Conservation (phyloP, 2,113 vertebrate species). For the Pygoscelis adeliae region DNA sequence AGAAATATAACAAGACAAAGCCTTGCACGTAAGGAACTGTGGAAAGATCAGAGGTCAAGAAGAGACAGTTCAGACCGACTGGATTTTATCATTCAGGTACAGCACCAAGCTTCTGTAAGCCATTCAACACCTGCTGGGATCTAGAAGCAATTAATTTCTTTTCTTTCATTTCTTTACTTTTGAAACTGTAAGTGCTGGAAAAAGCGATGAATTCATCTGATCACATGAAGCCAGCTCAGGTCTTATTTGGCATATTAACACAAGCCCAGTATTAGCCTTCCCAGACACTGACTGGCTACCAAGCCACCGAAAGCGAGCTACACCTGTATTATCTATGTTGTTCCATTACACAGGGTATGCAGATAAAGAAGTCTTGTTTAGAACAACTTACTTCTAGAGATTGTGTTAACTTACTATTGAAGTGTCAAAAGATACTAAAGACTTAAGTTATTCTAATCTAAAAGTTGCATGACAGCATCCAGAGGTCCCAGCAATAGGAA, state of each 20-base stretch:
- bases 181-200: background rate
- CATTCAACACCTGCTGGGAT: background rate
- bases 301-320: background rate
- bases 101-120: background rate
- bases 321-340: background rate
- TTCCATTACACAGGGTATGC: background rate
- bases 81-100: background rate
- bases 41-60: background rate
- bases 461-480: background rate
- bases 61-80: background rate
- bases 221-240: background rate
- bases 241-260: background rate
- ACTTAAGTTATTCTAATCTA: background rate
- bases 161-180: background rate
- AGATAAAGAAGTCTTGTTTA: background rate
- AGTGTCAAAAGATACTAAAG: background rate
- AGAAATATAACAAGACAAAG: background rate
- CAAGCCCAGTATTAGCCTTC: background rate
- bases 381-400: background rate
- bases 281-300: background rate
- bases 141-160: background rate
- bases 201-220: background rate
- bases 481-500: background rate
- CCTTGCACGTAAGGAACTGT: background rate
- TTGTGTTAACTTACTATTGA: background rate